These are phyloP conservation scores for Elephantulus edwardii DNA, from an alignment of 2,113 vertebrate species.

Conservation along the genomic window DNA sequence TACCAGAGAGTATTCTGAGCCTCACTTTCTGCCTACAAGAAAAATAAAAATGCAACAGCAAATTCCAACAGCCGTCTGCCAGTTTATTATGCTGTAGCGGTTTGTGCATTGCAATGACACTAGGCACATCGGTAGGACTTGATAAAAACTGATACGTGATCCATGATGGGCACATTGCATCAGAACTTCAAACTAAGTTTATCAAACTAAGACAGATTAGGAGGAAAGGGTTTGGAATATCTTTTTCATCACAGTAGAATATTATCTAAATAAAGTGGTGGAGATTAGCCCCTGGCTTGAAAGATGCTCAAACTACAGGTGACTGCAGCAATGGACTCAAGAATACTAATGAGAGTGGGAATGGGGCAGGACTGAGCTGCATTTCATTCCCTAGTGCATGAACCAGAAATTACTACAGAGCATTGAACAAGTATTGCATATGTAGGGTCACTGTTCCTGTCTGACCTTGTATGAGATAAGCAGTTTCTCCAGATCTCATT, in stretches of 20 bases:
- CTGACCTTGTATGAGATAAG: not conserved
- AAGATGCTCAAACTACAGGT: not conserved
- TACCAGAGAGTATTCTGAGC: not conserved
- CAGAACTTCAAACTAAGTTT: too few relatives aligned
- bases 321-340: not conserved
- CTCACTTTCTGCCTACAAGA: not conserved
- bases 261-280: not conserved
- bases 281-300: not conserved
- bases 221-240: not conserved
- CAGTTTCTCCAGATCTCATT: not conserved
- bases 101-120: not conserved
- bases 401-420: not conserved
- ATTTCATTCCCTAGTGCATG: not conserved
- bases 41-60: not conserved
- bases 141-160: not conserved
- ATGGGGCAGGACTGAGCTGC: not conserved
- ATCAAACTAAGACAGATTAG: not conserved
- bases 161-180: not conserved
- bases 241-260: not conserved
- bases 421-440: not conserved
- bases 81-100: not conserved
- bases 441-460: too few relatives aligned
- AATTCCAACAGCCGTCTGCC: not conserved
- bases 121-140: not conserved
- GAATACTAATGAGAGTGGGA: not conserved